Evolutionary conservation across 2,113 vertebrate genomes (phyloP).

Genomic region (Perca flavescens): DNA sequence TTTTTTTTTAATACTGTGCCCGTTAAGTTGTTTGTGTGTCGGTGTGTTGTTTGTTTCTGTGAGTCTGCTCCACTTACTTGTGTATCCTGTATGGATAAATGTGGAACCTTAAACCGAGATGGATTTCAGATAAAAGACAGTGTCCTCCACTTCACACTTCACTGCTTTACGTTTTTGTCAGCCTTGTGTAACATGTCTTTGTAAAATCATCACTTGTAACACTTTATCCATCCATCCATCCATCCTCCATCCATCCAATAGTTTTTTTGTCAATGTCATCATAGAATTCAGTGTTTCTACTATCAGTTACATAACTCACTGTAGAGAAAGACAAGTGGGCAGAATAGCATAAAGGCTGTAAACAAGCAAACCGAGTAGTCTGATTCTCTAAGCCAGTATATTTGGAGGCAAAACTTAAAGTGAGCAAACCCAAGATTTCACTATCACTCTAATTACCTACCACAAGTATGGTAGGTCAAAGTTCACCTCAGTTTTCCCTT

Average conservation of each 20-base stretch:
- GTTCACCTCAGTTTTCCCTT: too few relatives aligned
- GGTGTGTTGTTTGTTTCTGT: constrained; percentile 13
- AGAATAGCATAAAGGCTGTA: too few relatives aligned
- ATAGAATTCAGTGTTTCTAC: not conserved
- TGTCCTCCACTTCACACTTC: not conserved
- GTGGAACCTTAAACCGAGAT: not conserved
- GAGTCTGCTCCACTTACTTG: not conserved
- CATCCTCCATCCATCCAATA: too few relatives aligned
- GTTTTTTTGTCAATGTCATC: not conserved
- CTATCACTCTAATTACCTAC: too few relatives aligned
- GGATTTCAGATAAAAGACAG: not conserved
- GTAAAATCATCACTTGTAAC: too few relatives aligned
- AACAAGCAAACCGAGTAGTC: too few relatives aligned
- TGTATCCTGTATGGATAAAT: not conserved
- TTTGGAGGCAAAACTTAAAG: too few relatives aligned
- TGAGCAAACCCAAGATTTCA: too few relatives aligned
- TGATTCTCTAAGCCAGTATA: too few relatives aligned
- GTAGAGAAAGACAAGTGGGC: too few relatives aligned
- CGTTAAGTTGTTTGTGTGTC: constrained; percentile 6
- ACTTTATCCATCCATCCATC: not conserved
- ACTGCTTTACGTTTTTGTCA: not conserved
- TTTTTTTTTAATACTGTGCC: constrained; percentile 26
- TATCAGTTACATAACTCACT: not conserved
- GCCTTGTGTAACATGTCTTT: not conserved
- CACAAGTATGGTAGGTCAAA: too few relatives aligned